Evolutionary conservation across 2,797 vertebrate genomes (phyloP), one percentile per base, ranked within the genome.

Genomic region (Mallotus villosus): DNA sequence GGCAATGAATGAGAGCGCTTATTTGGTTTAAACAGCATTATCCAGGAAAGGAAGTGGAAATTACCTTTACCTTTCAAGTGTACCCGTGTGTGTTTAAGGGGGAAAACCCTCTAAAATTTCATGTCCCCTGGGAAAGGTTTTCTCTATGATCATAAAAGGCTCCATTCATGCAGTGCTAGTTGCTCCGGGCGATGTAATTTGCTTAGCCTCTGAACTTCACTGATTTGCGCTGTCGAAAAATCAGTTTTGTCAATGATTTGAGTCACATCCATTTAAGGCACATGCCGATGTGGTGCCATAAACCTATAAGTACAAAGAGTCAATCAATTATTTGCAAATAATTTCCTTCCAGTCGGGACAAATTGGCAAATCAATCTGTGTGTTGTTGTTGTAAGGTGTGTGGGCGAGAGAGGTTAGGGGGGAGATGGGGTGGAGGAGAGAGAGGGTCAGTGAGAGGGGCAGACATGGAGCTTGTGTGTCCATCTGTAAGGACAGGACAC

Each of bases 51-150:
- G 95, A 96, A 96, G 93, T 93, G 90, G 91, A 93, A 90, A 94
- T 96, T 94, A 94, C 94, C 92, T 92, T 92, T 84, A 91, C 87
- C 92, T 97, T 96, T 96, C 90, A 96, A 95, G 92, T 94, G 88
- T 92, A 93, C 93, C 92, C 89, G 88, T 94, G 92, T 95, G 92
- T 95, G 92, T 96, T 95, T 95, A 92, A 92, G 91, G 92, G 84
- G 84, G 80, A 64, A 78, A 82, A 83, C 80, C 82, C 93, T 92
- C 90, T 91, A 89, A 93, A 92, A 94, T 90, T 88, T 88, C 80
- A 86, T 82, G 88, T 95, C 95, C 93, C 93, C 68, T 67, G 91
- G 93, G 94, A 92, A 86, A 85, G 82, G 84, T 88, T 91, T 89
- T 92, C 87, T 29, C 69, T 90, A 77, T 91, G 89, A 92, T 90